Base-by-base conservation (phyloP, 1,140 invertebrate species). In the Ceratina calcarata region DNA sequence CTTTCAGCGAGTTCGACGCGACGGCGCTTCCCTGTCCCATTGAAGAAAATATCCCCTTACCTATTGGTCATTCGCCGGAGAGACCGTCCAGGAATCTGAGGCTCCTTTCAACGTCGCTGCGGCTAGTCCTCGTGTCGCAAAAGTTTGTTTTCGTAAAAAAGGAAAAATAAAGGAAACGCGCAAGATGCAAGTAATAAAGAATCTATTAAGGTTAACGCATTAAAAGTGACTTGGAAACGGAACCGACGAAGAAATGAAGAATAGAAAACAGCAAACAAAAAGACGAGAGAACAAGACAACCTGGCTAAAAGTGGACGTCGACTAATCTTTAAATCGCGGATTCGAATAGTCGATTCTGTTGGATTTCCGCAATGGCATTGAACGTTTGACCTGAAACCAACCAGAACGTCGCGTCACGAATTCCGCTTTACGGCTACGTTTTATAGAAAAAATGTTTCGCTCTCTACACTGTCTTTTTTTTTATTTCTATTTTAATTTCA, bases 351-450 rank as follows among this genome's bases (percentile, higher is more conserved):
- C 37, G 49, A 51, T 18, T 15, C 51, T 12, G 65, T 51, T 51
- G 37, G 57, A 27, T 68, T 68, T 32, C 22, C 37, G 32, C 2
- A 12, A 45, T 57, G 70, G 15, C 58, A 83, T 67, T 18, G 68
- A 61, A 77, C 67, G n/a, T 72, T 67, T 82, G 79, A 81, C 72
- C 62, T 58, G 3, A 64, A 82, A 73, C 51, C 7, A 8, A 0
- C 20, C 51, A 1, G 3, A 32, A 22, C 16, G 24, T 69, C 18
- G 27, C 27, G 27, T 32, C n/a, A 3, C 1, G 15, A 18, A 57
- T 0, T 13, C 2, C 18, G 12, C 8, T n/a, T n/a, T n/a, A 7
- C 55, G 18, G 49, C 12, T 18, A n/a, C 15, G 32, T n/a, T 66
- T 49, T 68, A 8, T 55, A 7, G 22, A 49, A 16, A 1, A 24